A percentile compares a stretch with the other conserved stretches of the same genome.
Conservation (phyloP, 2,113 vertebrate species). For the Hyla sarda region DNA sequence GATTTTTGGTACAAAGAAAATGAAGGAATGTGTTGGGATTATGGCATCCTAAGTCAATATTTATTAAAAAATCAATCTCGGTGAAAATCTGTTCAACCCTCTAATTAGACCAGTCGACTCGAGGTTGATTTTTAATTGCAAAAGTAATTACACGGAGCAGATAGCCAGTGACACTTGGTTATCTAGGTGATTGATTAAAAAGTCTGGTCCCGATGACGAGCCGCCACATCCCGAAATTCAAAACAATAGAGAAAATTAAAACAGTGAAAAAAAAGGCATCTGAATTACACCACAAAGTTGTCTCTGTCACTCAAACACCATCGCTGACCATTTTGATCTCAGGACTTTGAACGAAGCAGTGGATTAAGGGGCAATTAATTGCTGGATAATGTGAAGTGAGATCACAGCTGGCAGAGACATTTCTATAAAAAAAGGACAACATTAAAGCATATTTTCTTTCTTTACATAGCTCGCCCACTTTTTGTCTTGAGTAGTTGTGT, state of each 20-base stretch:
- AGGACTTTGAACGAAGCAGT: slow-evolving; percentile 66
- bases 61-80: slow-evolving; percentile 99
- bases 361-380: slow-evolving; percentile 84
- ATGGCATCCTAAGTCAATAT: slow-evolving; percentile 99
- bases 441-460: slow-evolving; percentile 28
- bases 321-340: slow-evolving; percentile 63
- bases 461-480: slow-evolving; percentile 15
- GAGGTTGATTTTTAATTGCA: slow-evolving; percentile 99
- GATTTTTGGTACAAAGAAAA: slow-evolving; percentile 92
- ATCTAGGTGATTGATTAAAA: slow-evolving; percentile 99
- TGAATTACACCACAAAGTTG: slow-evolving; percentile 61
- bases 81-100: slow-evolving; percentile 99
- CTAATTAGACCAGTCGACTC: slow-evolving; percentile 99
- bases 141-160: slow-evolving; percentile 99
- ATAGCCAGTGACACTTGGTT: slow-evolving; percentile 99
- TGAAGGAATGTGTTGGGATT: slow-evolving; percentile 97
- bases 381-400: slow-evolving; percentile 66
- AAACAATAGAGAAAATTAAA: slow-evolving; percentile 99
- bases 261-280: slow-evolving; percentile 72
- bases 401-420: slow-evolving; percentile 63
- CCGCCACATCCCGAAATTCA: slow-evolving; percentile 77
- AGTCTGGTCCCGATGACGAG: slow-evolving; percentile 80
- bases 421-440: background rate
- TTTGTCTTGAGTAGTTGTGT: background rate
- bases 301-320: slow-evolving; percentile 77